Conservation (phyloP, 2,113 vertebrate species). For the Phainopepla nitens region DNA sequence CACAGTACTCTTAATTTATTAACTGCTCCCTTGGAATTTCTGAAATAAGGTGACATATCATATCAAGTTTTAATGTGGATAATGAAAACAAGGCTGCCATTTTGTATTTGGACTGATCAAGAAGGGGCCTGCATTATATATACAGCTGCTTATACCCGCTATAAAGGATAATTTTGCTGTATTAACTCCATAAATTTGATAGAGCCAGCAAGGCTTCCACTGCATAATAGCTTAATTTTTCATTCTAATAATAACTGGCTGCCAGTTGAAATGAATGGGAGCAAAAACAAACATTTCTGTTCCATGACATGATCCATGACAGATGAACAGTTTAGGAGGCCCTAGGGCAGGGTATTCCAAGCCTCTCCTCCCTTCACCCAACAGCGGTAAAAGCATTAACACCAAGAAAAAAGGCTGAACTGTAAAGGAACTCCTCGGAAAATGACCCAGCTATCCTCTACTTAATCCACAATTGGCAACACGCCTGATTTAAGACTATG, state of each 20-base stretch:
- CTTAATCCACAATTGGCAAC: constrained; percentile 50
- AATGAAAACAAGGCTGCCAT: constrained; percentile 32
- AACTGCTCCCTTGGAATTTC: neutral
- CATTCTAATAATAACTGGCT: constrained; percentile 77
- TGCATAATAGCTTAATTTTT: constrained; percentile 76
- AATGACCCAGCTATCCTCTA: constrained; percentile 39
- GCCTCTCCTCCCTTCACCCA: constrained; percentile 29
- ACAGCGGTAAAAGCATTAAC: constrained; percentile 46
- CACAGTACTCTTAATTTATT: neutral
- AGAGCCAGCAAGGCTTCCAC: constrained; percentile 62
- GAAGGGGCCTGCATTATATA: constrained; percentile 19
- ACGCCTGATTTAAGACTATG: constrained; percentile 41
- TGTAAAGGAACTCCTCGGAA: constrained; percentile 51
- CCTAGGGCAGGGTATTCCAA: constrained; percentile 50
- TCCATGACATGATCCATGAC: constrained; percentile 66
- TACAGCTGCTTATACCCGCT: constrained; percentile 58
- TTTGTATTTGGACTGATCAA: constrained; percentile 55
- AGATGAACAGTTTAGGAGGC: constrained; percentile 61
- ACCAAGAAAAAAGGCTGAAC: constrained; percentile 51
- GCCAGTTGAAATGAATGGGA: constrained; percentile 72
- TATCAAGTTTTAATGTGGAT: neutral
- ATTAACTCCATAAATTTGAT: constrained; percentile 75
- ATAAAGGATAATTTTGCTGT: constrained; percentile 70
- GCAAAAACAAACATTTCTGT: constrained; percentile 73
- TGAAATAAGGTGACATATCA: neutral